Conservation (phyloP, 2,888 invertebrate genomes). For the Asteroscopus sphinx region DNA sequence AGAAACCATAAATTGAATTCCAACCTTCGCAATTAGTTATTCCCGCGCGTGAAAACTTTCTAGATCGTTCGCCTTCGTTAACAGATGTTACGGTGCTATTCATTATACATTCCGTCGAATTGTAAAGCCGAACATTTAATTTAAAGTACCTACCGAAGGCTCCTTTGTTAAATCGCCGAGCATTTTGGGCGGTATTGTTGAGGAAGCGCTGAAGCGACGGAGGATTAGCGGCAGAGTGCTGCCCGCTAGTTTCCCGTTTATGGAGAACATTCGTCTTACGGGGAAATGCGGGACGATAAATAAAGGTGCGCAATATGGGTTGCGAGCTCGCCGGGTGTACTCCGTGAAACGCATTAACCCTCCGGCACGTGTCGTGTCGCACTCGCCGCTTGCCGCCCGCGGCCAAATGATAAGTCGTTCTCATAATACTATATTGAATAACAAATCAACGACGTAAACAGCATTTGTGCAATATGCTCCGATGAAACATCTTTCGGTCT, state of each 20-base stretch:
- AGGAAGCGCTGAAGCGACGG: conserved; percentile 72
- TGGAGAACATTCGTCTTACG: conserved; percentile 75
- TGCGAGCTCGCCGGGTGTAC: conserved; percentile 55
- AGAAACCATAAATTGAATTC: conserved; percentile 90
- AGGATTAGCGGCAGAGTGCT: conserved; percentile 77
- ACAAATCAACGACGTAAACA: conserved; percentile 62
- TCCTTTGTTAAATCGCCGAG: conserved; percentile 86
- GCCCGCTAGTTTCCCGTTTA: conserved; percentile 75
- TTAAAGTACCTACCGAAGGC: conserved; percentile 86
- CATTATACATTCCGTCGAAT: conserved; percentile 90
- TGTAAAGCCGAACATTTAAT: conserved; percentile 90
- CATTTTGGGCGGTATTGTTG: conserved; percentile 80
- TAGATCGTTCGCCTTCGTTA: conserved; percentile 90
- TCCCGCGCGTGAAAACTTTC: conserved; percentile 90
- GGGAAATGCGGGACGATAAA: conserved; percentile 75
- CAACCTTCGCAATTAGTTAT: conserved; percentile 90
- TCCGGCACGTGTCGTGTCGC: conserved; percentile 60
- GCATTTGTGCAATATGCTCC: conserved; percentile 62
- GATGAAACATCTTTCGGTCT: conserved; percentile 63
- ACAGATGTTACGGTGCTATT: conserved; percentile 90
- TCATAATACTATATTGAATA: conserved; percentile 68
- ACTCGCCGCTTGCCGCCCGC: conserved; percentile 43
- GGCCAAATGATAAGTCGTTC: conserved; percentile 67
- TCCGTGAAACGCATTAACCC: conserved; percentile 67
- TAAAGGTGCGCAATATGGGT: conserved; percentile 76